Evolutionary conservation across 2,797 vertebrate species (phyloP), one percentile per base, ranked within the genome.

Genomic region (Somateria mollissima): DNA sequence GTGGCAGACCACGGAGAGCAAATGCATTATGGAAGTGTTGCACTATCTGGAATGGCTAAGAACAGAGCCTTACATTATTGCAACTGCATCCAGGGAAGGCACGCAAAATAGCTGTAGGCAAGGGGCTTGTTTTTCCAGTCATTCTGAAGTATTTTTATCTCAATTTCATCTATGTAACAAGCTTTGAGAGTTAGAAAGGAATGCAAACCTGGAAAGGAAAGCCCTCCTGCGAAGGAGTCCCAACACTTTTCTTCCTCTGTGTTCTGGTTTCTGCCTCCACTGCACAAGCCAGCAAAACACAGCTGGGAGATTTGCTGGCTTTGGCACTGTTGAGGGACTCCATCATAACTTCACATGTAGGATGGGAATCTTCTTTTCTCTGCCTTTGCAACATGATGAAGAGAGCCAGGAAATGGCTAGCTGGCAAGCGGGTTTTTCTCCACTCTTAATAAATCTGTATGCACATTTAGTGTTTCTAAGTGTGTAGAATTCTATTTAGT

Each of bases 261-360:
- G 21, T 49, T 36, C 21, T 0, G 1, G 11, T 54, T 87, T 66
- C 39, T 66, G 34, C 2, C 28, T 10, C 36, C 2, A 2, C 22
- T 0, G 1, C 5, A 2, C n/a, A 36, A 85, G 19, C 8, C 56
- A 49, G 56, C 2, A 18, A 39, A 49, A 57, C 24, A 11, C 0
- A 3, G 43, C 20, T 51, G 1, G 5, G 22, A 56, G 36, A 39
- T 32, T 37, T 60, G 11, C 56, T n/a, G 8, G 21, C 56, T 34
- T 22, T 6, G 19, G 58, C 54, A 65, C 13, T 22, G 11, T 57
- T 36, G 43, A 69, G 36, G 15, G 20, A 20, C 25, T 54, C 9
- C 36, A 62, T 11, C 15, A 2, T 20, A 21, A 21, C 34, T 62
- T 43, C 47, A 60, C 30, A 37, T 28, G 25, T 16, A 58, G 56